Base-by-base conservation (phyloP, 2,113 vertebrate genomes). In the Crocuta crocuta region DNA sequence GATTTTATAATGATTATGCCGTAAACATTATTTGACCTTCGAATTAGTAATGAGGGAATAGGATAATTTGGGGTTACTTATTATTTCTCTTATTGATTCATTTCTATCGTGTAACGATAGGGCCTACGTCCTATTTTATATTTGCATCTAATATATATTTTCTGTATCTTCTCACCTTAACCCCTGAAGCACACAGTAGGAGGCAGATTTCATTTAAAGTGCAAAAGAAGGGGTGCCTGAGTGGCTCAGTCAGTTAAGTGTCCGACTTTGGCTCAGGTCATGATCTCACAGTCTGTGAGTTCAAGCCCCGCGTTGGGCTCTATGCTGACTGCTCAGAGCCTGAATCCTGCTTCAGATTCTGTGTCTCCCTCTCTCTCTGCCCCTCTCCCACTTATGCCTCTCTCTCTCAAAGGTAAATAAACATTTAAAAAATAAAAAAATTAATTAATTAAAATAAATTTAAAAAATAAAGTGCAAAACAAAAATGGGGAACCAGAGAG, bases 201-300 rank as follows among this genome's bases (percentile, higher is more conserved):
- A 95, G 53, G 45, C 31, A 87, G 43, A 80, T 94, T 94, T 92
- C 33, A 81, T 91, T 94, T 80, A 80, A 84, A 81, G 53, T 58
- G 23, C 19, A 80, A 94, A 95, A 58, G 2, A 74, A 73, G 10
- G n/a, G n/a, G n/a, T 4, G 1, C 19, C 70, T 73, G 70, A n/a
- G 70, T 73, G 70, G 19, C 35, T 73, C 70, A 23, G 70, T 73
- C 10, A 2, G 35, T 23, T 73, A 19, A 73, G 70, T 10, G 1
- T 71, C 70, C 23, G 35, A n/a, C 70, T 73, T 39, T 0, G 2
- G 10, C 19, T 39, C n/a, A 11, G 70, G n/a, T 71, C n/a, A 71
- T 71, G 70, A 39, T 73, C 70, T 35, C 2, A 23, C 19, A 17
- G 17, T 71, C 4, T 19, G 50, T 71, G 68, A 16, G n/a, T 35